Percentiles rank a stretch among this genome's conserved stretches.
phyloP scores from a whole-genome alignment of 2,888 invertebrate species.

The Biston stratarius region DNA sequence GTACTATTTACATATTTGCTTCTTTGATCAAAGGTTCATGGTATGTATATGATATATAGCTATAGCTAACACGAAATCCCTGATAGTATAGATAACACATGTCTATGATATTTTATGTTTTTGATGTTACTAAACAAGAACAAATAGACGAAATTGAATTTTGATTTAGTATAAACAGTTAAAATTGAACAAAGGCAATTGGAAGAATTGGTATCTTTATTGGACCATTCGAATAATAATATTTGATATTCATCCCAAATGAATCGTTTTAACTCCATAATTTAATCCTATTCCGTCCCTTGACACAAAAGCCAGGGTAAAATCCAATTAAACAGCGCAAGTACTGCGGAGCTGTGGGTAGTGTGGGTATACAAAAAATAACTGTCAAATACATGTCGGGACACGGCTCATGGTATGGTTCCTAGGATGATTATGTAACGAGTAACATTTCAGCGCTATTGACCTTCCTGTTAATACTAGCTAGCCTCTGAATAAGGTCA shows the following conservation, averaged over 20 bases:
- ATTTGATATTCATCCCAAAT: slow-evolving; percentile 27
- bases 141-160: slow-evolving; percentile 22
- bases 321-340: slow-evolving; percentile 20
- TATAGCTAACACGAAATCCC: too few species aligned
- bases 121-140: slow-evolving; percentile 3
- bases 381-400: too few species aligned
- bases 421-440: too few species aligned
- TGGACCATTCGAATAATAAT: slow-evolving; percentile 21
- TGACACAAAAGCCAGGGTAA: slow-evolving; percentile 22
- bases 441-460: too few species aligned
- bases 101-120: too few species aligned
- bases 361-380: neutral
- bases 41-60: too few species aligned
- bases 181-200: slow-evolving; percentile 26
- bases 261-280: slow-evolving; percentile 23
- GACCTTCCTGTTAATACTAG: too few species aligned
- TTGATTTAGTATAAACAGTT: slow-evolving; percentile 18
- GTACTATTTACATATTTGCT: too few species aligned
- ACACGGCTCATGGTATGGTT: too few species aligned
- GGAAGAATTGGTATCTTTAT: slow-evolving; percentile 17
- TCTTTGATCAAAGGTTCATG: too few species aligned
- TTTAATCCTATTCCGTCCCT: slow-evolving; percentile 23
- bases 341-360: neutral
- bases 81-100: too few species aligned
- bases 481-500: too few species aligned